Conservation (phyloP, 1,140 invertebrate genomes). For the Hormaphis cornu region DNA sequence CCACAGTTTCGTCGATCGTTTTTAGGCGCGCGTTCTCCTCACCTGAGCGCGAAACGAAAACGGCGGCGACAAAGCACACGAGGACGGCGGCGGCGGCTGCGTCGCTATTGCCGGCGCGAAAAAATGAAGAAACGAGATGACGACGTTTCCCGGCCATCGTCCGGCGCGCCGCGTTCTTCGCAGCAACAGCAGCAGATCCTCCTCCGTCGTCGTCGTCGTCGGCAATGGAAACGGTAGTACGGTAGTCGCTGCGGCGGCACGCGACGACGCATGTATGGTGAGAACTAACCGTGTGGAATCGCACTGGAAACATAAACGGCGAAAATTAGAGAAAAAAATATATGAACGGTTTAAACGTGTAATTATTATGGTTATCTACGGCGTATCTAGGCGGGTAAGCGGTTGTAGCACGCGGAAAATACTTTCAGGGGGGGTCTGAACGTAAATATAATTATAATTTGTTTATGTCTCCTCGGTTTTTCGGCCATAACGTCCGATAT, state of each 20-base stretch:
- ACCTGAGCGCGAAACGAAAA: not conserved
- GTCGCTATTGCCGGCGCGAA: too few species aligned
- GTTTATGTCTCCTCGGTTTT: too few species aligned
- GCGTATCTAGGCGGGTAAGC: too few species aligned
- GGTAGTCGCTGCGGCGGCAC: slow-evolving; percentile 20
- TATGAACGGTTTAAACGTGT: not conserved
- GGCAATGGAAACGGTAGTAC: slow-evolving; percentile 26
- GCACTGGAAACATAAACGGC: not conserved
- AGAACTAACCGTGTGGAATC: slow-evolving; percentile 27
- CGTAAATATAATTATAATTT: too few species aligned
- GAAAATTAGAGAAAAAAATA: not conserved
- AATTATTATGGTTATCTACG: too few species aligned
- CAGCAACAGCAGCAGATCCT: too few species aligned
- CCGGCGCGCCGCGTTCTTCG: not conserved
- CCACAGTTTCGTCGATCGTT: too few species aligned
- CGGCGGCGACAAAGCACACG: not conserved
- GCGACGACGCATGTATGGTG: slow-evolving; percentile 29
- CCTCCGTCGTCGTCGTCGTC: slow-evolving; percentile 25
- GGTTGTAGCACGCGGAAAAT: too few species aligned
- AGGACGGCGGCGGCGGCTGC: not conserved
- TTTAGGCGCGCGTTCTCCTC: too few species aligned
- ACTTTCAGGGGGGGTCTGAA: too few species aligned
- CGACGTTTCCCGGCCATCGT: not conserved
- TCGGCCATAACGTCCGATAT: not conserved
- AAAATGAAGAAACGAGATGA: too few species aligned